phyloP scores from a whole-genome alignment of 2,113 vertebrate species.

The Podarcis cretensis region DNA sequence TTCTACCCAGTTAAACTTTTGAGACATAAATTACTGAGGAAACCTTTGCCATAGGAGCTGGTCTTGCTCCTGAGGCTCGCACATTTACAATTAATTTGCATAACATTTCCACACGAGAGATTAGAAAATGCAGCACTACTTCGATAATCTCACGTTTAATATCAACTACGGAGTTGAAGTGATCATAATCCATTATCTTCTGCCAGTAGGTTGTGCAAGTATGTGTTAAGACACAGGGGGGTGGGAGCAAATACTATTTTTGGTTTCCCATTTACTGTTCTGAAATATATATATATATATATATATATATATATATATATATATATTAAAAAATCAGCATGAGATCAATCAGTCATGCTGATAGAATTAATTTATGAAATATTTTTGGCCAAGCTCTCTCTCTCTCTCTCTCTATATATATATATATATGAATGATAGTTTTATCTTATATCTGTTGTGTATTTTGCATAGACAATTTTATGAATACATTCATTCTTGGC shows the following conservation, averaged over 20 bases:
- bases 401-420: too few relatives aligned
- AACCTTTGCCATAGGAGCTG: conserved; percentile 67
- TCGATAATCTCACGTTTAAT: conserved; percentile 69
- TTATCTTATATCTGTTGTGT: conserved; percentile 45
- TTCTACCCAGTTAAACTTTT: conserved; percentile 54
- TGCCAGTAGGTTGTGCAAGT: conserved; percentile 54
- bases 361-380: conserved; percentile 60
- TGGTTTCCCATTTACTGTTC: conserved; percentile 59
- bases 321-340: conserved; percentile 15
- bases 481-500: conserved; percentile 14
- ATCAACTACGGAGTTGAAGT: conserved; percentile 64
- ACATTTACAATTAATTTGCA: conserved; percentile 80
- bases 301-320: too few relatives aligned
- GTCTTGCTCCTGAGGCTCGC: conserved; percentile 70
- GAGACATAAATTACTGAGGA: conserved; percentile 72
- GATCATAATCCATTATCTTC: conserved; percentile 67
- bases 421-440: conserved; percentile 52
- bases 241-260: conserved; percentile 46
- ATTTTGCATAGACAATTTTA: not conserved
- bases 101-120: conserved; percentile 73
- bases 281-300: conserved; percentile 39
- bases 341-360: conserved; percentile 46
- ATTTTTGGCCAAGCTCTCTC: not conserved
- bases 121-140: conserved; percentile 67
- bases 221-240: conserved; percentile 56